These are phyloP conservation scores for Dryobotodes eremita DNA, from an alignment of 2,888 invertebrate species.

Conservation along the genomic window DNA sequence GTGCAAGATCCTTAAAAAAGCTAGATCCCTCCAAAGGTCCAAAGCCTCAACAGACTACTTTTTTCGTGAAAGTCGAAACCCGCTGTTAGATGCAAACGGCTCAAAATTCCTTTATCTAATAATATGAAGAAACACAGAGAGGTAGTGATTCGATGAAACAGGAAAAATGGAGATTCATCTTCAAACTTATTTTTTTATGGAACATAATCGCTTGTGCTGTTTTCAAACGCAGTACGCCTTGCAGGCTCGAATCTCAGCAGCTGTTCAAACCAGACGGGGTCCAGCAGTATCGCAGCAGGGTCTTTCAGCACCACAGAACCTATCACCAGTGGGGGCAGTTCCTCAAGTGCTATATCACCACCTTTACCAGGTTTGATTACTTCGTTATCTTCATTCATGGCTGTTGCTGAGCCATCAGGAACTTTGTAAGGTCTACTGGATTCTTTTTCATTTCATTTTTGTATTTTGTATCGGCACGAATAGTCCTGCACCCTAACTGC, in stretches of 20 bases:
- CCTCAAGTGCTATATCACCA: constrained; percentile 89
- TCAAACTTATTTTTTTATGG: background rate
- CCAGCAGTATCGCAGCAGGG: constrained; percentile 88
- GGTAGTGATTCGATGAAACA: background rate
- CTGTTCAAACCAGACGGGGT: constrained; percentile 89
- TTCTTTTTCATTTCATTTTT: background rate
- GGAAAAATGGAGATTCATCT: background rate
- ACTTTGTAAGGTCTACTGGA: background rate
- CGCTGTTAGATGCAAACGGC: background rate
- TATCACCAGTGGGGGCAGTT: constrained; percentile 88
- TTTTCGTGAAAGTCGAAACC: background rate
- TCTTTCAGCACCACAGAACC: constrained; percentile 88
- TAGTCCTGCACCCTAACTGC: background rate
- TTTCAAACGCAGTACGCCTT: constrained; percentile 61
- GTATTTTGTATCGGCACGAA: background rate
- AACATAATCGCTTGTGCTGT: constrained; percentile 30
- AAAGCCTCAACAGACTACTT: background rate
- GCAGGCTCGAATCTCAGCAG: constrained; percentile 89
- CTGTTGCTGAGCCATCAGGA: background rate
- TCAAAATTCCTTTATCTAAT: background rate
- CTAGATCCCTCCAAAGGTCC: background rate
- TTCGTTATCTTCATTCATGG: background rate
- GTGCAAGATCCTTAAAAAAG: background rate
- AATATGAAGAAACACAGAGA: background rate
- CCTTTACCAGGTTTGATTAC: constrained; percentile 84